These are phyloP conservation scores for Philaethria dido DNA, from an alignment of 2,888 invertebrate genomes.

Conservation along the genomic window DNA sequence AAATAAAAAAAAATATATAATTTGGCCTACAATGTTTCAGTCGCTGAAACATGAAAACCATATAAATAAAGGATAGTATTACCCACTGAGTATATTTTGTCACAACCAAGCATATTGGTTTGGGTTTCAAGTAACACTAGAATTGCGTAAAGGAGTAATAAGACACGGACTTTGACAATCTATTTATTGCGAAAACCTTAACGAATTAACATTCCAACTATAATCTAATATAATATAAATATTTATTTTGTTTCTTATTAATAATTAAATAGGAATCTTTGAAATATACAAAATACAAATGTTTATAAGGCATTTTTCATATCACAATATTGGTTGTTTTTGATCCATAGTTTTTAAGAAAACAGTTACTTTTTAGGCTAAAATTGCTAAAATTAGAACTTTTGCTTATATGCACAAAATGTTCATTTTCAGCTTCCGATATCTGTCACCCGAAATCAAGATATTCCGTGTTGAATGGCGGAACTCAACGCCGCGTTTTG, in stretches of 20 bases:
- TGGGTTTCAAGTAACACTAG: constrained; percentile 11
- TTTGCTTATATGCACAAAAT: not conserved
- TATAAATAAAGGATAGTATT: not conserved
- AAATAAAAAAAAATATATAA: too few species aligned
- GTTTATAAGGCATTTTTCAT: constrained; percentile 68
- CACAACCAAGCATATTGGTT: not conserved
- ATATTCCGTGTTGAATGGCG: too few species aligned
- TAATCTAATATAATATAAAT: constrained; percentile 55
- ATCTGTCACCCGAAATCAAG: too few species aligned
- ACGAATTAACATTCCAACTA: constrained; percentile 61
- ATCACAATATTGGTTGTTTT: constrained; percentile 64
- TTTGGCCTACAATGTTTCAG: not conserved
- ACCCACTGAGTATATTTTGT: constrained; percentile 11
- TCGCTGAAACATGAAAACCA: not conserved
- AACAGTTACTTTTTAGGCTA: not conserved
- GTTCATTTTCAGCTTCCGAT: too few species aligned
- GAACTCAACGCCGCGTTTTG: too few species aligned
- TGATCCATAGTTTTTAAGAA: not conserved
- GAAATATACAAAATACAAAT: constrained; percentile 37
- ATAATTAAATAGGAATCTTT: constrained; percentile 43
- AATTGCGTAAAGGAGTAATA: constrained; percentile 25
- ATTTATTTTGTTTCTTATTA: constrained; percentile 52
- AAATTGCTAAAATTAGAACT: not conserved
- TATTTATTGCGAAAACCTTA: constrained; percentile 57
- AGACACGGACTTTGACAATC: constrained; percentile 48